phyloP scores from a whole-genome alignment of 92 coral and sea anemone species.

The Siderastrea radians region DNA sequence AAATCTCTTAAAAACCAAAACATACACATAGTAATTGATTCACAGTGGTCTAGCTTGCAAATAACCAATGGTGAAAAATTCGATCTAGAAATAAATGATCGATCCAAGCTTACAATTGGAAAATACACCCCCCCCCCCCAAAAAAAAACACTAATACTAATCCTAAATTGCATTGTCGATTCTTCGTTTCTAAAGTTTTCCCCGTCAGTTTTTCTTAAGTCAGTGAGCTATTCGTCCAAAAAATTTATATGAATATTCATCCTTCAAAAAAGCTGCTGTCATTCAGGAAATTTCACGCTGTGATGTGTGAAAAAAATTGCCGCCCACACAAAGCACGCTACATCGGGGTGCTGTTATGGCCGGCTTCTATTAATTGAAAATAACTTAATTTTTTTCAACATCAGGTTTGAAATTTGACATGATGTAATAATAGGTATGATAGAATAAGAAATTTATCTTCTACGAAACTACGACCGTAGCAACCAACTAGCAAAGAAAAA shows the following conservation, averaged over 20 bases:
- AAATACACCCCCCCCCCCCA: too few relatives aligned
- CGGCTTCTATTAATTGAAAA: background rate
- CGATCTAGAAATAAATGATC: too few relatives aligned
- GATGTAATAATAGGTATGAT: background rate
- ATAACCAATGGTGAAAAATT: too few relatives aligned
- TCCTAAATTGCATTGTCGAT: too few relatives aligned
- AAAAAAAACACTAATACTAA: too few relatives aligned
- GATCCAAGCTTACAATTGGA: too few relatives aligned
- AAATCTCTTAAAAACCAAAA: background rate
- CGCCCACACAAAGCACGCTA: slow-evolving; percentile 46
- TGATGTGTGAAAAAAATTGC: slow-evolving; percentile 5
- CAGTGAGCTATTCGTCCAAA: background rate
- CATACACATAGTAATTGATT: background rate
- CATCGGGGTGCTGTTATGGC: background rate
- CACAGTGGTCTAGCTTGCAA: background rate
- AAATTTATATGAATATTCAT: background rate
- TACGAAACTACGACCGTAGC: too few relatives aligned
- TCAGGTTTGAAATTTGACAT: background rate
- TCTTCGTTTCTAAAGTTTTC: too few relatives aligned
- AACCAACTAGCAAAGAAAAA: too few relatives aligned
- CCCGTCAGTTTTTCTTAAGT: background rate
- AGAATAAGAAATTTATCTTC: too few relatives aligned
- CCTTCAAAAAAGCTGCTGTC: background rate
- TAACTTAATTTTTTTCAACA: background rate
- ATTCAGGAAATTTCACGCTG: slow-evolving; percentile 13